phyloP scores from a whole-genome alignment of 2,113 vertebrate species.

The Halcyon senegalensis region DNA sequence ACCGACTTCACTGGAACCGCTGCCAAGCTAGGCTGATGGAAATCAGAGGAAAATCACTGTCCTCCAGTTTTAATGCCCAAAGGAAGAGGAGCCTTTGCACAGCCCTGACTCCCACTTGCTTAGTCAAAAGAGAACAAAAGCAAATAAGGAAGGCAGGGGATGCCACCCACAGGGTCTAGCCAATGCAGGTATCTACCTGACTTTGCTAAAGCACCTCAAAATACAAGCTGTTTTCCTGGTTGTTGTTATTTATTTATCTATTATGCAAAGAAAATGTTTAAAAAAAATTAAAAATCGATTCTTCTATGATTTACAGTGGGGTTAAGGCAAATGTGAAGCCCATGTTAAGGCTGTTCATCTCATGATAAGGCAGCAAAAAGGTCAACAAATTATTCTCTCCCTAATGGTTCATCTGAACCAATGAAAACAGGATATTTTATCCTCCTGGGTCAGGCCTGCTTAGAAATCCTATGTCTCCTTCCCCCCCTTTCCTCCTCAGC shows the following conservation, averaged over 20 bases:
- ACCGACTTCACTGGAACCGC: slow-evolving; percentile 47
- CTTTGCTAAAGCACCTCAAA: not conserved
- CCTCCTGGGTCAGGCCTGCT: slow-evolving; percentile 54
- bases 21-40: slow-evolving; percentile 50
- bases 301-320: slow-evolving; percentile 20
- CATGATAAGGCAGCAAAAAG: slow-evolving; percentile 72
- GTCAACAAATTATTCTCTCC: slow-evolving; percentile 70
- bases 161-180: not conserved
- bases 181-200: rapidly evolving
- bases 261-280: rapidly evolving
- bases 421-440: slow-evolving; percentile 69
- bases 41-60: slow-evolving; percentile 38
- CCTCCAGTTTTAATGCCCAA: slow-evolving; percentile 25
- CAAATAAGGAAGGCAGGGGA: not conserved
- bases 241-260: not conserved
- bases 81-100: slow-evolving; percentile 7
- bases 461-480: slow-evolving; percentile 24
- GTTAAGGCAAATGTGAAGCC: slow-evolving; percentile 58
- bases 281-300: not conserved
- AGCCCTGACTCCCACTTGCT: not conserved
- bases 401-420: slow-evolving; percentile 70
- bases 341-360: slow-evolving; percentile 62
- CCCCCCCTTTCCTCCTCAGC: not conserved
- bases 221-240: not conserved
- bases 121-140: not conserved